Percentiles rank a stretch among this genome's conserved stretches.
phyloP scores from a whole-genome alignment of 92 coral and sea anemone species.

The Epizoanthus ramosus region DNA sequence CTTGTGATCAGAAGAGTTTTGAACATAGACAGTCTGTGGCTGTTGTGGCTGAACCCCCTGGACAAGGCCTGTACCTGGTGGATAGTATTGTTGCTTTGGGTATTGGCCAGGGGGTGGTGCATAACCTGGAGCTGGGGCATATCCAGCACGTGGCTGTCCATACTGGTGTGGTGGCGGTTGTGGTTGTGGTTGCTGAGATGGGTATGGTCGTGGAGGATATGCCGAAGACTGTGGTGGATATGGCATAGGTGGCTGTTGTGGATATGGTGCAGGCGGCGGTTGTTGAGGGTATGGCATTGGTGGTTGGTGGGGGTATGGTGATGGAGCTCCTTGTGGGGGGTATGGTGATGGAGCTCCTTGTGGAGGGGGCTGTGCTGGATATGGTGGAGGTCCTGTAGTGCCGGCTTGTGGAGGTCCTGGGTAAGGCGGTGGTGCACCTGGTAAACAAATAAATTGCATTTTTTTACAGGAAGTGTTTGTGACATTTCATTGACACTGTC shows the following conservation, averaged over 20 bases:
- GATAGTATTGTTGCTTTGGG: slow-evolving; percentile 71
- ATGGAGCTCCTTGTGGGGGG: slow-evolving; percentile 29
- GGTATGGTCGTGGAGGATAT: slow-evolving; percentile 66
- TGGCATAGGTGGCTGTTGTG: slow-evolving; percentile 56
- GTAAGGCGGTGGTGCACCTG: slow-evolving; percentile 29
- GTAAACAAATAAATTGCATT: not conserved
- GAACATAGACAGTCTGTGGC: slow-evolving; percentile 87
- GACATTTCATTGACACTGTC: too few species aligned
- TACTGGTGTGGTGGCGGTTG: slow-evolving; percentile 61
- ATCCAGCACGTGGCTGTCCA: slow-evolving; percentile 30
- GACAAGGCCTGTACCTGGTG: slow-evolving; percentile 60
- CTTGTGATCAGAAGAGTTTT: slow-evolving; percentile 52
- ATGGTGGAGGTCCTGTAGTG: slow-evolving; percentile 2
- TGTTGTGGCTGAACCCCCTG: slow-evolving; percentile 79
- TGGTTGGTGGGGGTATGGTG: slow-evolving; percentile 61
- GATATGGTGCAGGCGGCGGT: slow-evolving; percentile 47
- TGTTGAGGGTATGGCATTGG: slow-evolving; percentile 67
- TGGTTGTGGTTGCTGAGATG: slow-evolving; percentile 49
- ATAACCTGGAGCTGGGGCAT: slow-evolving; percentile 46
- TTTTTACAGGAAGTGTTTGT: too few species aligned
- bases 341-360: slow-evolving; percentile 35
- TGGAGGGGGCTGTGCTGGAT: slow-evolving; percentile 24
- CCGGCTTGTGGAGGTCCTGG: slow-evolving; percentile 9
- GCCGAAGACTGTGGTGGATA: slow-evolving; percentile 56
- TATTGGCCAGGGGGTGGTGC: slow-evolving; percentile 80